Base-by-base conservation (phyloP, 2,888 invertebrate species). In the Drosophila cyrtoloma region DNA sequence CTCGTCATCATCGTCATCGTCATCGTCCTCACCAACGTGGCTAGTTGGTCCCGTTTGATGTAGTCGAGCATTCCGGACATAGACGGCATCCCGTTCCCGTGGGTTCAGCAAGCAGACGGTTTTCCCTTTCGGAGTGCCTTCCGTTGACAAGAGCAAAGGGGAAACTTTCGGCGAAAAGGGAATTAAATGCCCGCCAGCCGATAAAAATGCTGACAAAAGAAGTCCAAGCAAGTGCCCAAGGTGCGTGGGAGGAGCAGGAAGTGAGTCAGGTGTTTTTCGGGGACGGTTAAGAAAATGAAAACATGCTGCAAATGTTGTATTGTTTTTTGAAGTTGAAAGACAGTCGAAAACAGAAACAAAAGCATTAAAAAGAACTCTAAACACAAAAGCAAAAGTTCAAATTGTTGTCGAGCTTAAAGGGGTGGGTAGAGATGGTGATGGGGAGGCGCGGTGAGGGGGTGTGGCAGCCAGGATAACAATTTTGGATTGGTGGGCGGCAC, bases 221-320 rank as follows among this genome's bases (percentile, higher is more conserved):
- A 79, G 22, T 53, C 62, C 52, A 52, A 16, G 57, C 39, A 37
- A n/a, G 39, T 30, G 14, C 16, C 19, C 30, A 64, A 47, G 22
- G 42, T 26, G 33, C 10, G 51, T 28, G 28, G 44, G 28, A n/a
- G 50, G 5, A n/a, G 5, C 42, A 30, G 47, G 42, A 16, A 51
- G 47, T 10, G 22, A 22, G 58, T 51, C 61, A 53, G 68, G 77
- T 74, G 69, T 68, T 72, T 33, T n/a, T 9, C 19, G 35, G 56
- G 55, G 33, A 44, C 53, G 61, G 39, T 7, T n/a, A 53, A 52
- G 64, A 61, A 71, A 72, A 67, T 16, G 55, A 70, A 83, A 83
- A 77, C 71, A 75, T 69, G 72, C 77, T 75, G 66, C 74, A 62
- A 81, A 84, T 81, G 75, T 79, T 84, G 74, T 83, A 75, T 79